Percentiles rank a stretch among this genome's conserved stretches.
Conservation (phyloP, 2,797 vertebrate genomes). For the Capromys pilorides region DNA sequence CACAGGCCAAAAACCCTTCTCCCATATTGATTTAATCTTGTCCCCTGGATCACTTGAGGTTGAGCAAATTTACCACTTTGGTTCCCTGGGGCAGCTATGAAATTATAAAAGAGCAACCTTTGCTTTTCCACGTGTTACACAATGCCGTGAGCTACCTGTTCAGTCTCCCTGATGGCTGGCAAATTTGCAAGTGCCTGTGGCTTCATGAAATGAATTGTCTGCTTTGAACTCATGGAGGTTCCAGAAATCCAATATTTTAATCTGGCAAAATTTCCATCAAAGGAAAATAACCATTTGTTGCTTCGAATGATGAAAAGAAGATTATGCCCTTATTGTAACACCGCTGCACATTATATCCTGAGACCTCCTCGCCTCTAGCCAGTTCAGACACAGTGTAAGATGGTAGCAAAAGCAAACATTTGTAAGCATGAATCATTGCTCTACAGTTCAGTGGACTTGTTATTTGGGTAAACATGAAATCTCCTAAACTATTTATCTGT, state of each 20-base stretch:
- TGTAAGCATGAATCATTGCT: neutral
- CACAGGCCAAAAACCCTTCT: slow-evolving; percentile 43
- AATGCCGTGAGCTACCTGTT: slow-evolving; percentile 35
- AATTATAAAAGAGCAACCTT: neutral
- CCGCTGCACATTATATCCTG: neutral
- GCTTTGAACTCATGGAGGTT: slow-evolving; percentile 60
- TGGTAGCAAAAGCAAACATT: neutral
- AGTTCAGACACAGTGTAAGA: too few species aligned
- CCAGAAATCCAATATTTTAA: slow-evolving; percentile 61
- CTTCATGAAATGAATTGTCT: slow-evolving; percentile 52
- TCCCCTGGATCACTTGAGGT: slow-evolving; percentile 56
- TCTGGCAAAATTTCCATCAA: slow-evolving; percentile 51
- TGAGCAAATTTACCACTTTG: neutral
- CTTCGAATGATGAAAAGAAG: slow-evolving; percentile 43
- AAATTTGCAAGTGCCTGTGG: slow-evolving; percentile 27
- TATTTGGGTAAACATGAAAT: neutral
- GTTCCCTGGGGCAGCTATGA: neutral
- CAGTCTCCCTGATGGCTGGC: neutral
- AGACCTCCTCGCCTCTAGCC: neutral
- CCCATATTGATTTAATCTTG: slow-evolving; percentile 52
- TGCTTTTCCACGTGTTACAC: slow-evolving; percentile 34
- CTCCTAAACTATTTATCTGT: neutral
- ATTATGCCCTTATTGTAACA: neutral
- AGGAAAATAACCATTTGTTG: slow-evolving; percentile 50
- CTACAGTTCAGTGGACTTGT: neutral